phyloP scores from a whole-genome alignment of 2,113 vertebrate species.

The Dromas ardeola region DNA sequence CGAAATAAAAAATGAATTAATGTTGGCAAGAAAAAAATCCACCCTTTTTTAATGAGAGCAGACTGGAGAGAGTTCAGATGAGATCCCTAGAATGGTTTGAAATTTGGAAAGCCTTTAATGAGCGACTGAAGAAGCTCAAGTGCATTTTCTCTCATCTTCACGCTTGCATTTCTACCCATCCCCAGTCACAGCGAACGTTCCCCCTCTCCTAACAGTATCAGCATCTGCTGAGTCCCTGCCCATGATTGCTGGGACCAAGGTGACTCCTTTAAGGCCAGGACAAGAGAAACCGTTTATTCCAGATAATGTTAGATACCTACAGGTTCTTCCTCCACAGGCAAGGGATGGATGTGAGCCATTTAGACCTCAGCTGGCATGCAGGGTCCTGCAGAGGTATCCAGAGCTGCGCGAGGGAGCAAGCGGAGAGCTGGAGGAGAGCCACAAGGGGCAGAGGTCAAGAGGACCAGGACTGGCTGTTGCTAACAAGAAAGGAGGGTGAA shows the following conservation, averaged over 20 bases:
- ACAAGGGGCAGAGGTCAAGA: neutral
- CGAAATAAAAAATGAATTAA: neutral
- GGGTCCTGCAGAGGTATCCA: neutral
- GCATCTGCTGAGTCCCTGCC: neutral
- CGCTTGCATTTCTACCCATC: neutral
- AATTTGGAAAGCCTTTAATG: conserved; percentile 24
- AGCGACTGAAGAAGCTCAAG: neutral
- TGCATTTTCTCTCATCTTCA: neutral
- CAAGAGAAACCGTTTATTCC: neutral
- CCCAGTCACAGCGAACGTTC: neutral
- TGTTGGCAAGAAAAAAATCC: neutral
- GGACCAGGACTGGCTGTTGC: neutral
- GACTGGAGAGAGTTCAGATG: neutral
- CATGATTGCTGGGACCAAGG: neutral
- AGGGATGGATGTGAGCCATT: neutral
- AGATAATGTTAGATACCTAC: neutral
- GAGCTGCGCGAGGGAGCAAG: neutral
- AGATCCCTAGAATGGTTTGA: neutral
- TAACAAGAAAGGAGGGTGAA: neutral
- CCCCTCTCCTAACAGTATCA: neutral
- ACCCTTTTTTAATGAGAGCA: conserved; percentile 2
- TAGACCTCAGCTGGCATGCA: neutral
- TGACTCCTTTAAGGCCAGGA: neutral
- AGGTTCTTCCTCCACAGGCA: neutral
- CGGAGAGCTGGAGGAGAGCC: neutral